Base-by-base conservation (phyloP, 2,113 vertebrate genomes). In the Camelus dromedarius region DNA sequence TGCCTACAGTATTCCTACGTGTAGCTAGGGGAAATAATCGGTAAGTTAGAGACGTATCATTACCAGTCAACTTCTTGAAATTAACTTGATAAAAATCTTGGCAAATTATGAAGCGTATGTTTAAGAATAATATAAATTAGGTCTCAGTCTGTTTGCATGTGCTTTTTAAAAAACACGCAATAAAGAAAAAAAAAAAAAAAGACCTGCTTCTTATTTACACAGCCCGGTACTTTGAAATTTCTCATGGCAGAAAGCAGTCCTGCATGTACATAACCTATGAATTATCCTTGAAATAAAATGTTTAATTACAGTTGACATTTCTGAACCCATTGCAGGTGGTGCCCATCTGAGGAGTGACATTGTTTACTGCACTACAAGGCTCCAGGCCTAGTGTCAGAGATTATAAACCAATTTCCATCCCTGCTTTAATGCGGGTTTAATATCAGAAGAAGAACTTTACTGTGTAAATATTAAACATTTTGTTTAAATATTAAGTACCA, bases 391-490 rank as follows among this genome's bases (percentile, higher is more conserved):
- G 70, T 96, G 96, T 96, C 92, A 97, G 97, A 97, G 96, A 98
- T 96, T 96, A 95, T 89, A 98, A 97, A 98, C 69, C 91, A 97
- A 87, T 97, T 98, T 98, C 96, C 94, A 97, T 95, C 96, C 95
- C 89, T 93, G 89, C 92, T 32, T 97, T 98, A 97, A 96, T 98
- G 88, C 94, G 97, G 93, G 95, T 94, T 95, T 97, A 92, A 87
- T 98, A 98, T 96, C 96, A 98, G 97, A 98, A 98, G 98, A 81
- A 83, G 92, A 98, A 97, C 92, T 98, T 98, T 98, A 98, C 89
- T 93, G 62, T 97, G 96, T 98, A 98, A 98, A 98, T 98, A 97
- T 97, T 98, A 98, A 98, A 97, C 54, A 76, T 97, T 98, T 98
- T 98, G 95, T 97, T 98, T 98, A 97, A 98, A 97, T 92, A 97